A percentile compares a stretch with the other conserved stretches of the same genome.
These are phyloP conservation scores for Rhipidura dahli DNA, from an alignment of 2,113 vertebrate species.

Conservation along the genomic window DNA sequence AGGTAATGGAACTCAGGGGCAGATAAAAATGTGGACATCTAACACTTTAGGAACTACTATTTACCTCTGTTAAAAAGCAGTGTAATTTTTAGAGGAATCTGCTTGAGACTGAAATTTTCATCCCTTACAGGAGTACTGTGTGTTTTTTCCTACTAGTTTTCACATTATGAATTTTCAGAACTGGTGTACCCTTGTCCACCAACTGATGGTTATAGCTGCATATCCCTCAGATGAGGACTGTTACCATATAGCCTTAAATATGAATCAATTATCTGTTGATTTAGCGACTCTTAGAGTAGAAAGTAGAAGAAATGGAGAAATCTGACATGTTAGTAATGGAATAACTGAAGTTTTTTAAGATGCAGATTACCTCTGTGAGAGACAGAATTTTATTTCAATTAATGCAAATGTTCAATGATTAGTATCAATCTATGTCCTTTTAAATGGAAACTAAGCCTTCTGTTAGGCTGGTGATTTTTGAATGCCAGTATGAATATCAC, in stretches of 20 bases:
- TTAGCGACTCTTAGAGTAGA: not conserved
- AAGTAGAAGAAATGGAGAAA: not conserved
- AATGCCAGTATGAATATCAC: not conserved
- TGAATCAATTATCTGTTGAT: not conserved
- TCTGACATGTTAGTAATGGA: not conserved
- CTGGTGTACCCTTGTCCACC: not conserved
- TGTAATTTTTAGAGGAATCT: not conserved
- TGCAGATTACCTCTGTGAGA: not conserved
- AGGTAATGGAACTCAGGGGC: not conserved
- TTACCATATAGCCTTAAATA: slow-evolving; percentile 39
- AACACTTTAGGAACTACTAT: not conserved
- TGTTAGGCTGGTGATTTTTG: not conserved
- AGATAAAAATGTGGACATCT: not conserved
- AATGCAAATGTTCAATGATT: not conserved
- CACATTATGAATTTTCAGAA: not conserved
- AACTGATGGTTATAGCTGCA: not conserved
- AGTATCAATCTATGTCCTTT: not conserved
- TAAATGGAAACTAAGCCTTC: not conserved
- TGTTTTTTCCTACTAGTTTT: not conserved
- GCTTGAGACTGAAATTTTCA: not conserved
- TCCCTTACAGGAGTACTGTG: not conserved
- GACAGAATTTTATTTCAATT: not conserved
- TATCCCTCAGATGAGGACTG: not conserved
- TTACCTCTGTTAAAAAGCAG: not conserved
- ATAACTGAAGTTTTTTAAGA: not conserved